Evolutionary conservation across 2,113 vertebrate genomes (phyloP), one percentile per base, ranked within the genome.

Genomic region (Oryzias javanicus): DNA sequence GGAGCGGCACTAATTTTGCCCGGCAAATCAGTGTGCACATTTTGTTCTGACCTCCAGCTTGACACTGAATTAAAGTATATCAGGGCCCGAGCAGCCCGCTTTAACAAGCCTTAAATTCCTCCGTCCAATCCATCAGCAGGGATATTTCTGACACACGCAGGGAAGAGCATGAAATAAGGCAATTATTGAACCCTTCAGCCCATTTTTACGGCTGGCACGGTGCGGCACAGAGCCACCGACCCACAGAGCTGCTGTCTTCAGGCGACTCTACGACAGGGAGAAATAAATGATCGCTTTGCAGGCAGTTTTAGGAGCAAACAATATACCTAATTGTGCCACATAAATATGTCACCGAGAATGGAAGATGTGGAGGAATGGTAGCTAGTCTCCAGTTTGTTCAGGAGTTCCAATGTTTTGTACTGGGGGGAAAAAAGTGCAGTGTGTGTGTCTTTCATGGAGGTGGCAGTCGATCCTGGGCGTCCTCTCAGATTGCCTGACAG

Each of bases 121-220:
- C 81, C 71, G 65, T 86, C 82, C 89, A 86, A 90, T 91, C 88
- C 88, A 88, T 91, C 91, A 90, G 83, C 70, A 60, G 78, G 80
- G 89, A 84, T 80, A 82, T 88, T 87, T 92, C 81, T 90, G 90
- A 91, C 90, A 91, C 90, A 82, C 77, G 51, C 81, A 73, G 81
- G 78, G 86, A 90, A 89, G 90, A 90, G 89, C 91, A 90, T 91
- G 91, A 93, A 93, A 93, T 92, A 92, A 90, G 84, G 90, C 90
- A 91, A 93, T 93, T 92, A 93, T 92, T 90, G 89, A 91, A 86
- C 89, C 86, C 90, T 88, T 89, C 84, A 86, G 79, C 73, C 86
- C 70, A 89, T 89, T 91, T 86, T 85, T 83, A 83, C 74, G 84
- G 83, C 75, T 63, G 75, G 67, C 58, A 20, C n/a, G 29, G 58